These are phyloP conservation scores for Lithophane socia DNA, from an alignment of 2,888 invertebrate species.

Conservation along the genomic window DNA sequence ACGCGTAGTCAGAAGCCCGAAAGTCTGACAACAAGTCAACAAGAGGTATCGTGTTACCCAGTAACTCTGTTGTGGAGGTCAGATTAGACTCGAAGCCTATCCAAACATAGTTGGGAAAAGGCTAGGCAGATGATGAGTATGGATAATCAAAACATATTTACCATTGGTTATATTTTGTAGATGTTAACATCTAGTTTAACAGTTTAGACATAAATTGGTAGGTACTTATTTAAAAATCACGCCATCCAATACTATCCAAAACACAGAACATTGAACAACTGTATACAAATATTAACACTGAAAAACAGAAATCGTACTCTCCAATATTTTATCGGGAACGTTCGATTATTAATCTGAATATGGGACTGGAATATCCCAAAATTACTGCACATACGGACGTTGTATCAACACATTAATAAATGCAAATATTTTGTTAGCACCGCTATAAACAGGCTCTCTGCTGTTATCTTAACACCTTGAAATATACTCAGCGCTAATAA, in stretches of 20 bases:
- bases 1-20: too few relatives aligned
- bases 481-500: conserved; percentile 13
- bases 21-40: too few relatives aligned
- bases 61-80: too few relatives aligned
- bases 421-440: conserved; percentile 40
- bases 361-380: conserved; percentile 9
- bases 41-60: too few relatives aligned
- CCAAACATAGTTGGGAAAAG: too few relatives aligned
- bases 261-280: not conserved
- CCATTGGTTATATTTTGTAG: too few relatives aligned
- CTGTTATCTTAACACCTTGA: conserved; percentile 28
- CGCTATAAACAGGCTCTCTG: not conserved
- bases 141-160: too few relatives aligned
- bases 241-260: too few relatives aligned
- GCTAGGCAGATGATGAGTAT: too few relatives aligned
- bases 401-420: conserved; percentile 29
- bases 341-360: conserved; percentile 11
- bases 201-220: not conserved
- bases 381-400: not conserved
- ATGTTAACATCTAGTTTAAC: not conserved
- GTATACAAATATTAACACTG: not conserved
- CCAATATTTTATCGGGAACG: not conserved
- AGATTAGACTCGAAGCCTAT: too few relatives aligned
- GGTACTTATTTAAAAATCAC: not conserved
- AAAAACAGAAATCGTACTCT: not conserved